These are phyloP conservation scores for Arbacia lixula DNA, from an alignment of 53 echinoderm and acorn worm genomes.

Conservation along the genomic window DNA sequence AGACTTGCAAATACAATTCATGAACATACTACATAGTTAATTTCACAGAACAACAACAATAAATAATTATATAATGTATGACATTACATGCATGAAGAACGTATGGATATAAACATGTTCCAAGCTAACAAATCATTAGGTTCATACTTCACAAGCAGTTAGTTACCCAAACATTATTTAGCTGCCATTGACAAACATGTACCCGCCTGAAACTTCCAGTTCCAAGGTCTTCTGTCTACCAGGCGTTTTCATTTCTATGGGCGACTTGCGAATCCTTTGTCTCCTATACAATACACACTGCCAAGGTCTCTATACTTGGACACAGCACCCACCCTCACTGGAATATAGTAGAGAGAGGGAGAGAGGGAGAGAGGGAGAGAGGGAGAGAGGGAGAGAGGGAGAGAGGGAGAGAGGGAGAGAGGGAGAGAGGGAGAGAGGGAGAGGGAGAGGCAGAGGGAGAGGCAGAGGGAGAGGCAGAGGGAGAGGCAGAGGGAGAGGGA, in stretches of 20 bases:
- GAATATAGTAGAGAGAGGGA: background rate
- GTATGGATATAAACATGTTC: too few relatives aligned
- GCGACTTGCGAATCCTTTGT: background rate
- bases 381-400: background rate
- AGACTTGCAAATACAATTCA: too few relatives aligned
- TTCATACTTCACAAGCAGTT: too few relatives aligned
- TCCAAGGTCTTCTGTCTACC: too few relatives aligned
- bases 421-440: background rate
- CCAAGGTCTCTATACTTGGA: background rate
- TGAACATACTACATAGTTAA: too few relatives aligned
- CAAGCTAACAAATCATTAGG: too few relatives aligned
- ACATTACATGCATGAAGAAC: too few relatives aligned
- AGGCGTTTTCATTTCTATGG: background rate
- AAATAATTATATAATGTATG: too few relatives aligned
- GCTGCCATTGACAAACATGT: too few relatives aligned
- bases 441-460: background rate
- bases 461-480: background rate
- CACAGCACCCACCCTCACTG: background rate
- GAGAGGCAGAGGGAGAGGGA: constrained; percentile 7
- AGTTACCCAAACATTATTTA: too few relatives aligned
- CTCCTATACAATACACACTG: background rate
- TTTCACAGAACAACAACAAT: too few relatives aligned
- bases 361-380: background rate
- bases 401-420: background rate
- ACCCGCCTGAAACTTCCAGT: too few relatives aligned